phyloP scores from a whole-genome alignment of 2,888 invertebrate species.

The Saturnia japonica region DNA sequence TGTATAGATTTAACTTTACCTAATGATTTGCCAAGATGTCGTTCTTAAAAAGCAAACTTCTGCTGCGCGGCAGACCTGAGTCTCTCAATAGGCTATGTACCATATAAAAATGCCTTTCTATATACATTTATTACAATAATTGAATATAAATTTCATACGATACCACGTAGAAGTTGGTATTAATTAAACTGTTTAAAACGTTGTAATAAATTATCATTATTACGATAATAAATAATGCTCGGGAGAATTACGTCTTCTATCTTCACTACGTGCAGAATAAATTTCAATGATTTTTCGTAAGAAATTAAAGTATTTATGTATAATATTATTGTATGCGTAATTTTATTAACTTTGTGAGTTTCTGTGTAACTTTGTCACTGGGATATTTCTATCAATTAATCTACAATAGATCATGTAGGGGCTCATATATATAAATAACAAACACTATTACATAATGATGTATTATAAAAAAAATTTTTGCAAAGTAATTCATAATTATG shows the following conservation, averaged over 20 bases:
- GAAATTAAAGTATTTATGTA: neutral
- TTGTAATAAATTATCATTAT: conserved; percentile 11
- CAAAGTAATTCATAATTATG: too few relatives aligned
- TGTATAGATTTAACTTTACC: too few relatives aligned
- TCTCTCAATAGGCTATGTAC: neutral
- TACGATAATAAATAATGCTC: conserved; percentile 8
- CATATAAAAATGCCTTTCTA: neutral
- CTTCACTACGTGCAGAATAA: conserved; percentile 7
- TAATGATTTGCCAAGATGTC: too few relatives aligned
- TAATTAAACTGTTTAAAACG: conserved; percentile 8
- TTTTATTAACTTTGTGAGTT: conserved; percentile 21
- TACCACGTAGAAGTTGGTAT: conserved; percentile 8
- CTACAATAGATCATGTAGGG: neutral
- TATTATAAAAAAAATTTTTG: too few relatives aligned
- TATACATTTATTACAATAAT: neutral
- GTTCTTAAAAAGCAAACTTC: too few relatives aligned
- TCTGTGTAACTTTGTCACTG: neutral
- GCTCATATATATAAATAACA: too few relatives aligned
- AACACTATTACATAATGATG: too few relatives aligned
- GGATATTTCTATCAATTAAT: neutral
- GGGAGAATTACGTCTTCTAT: conserved; percentile 1
- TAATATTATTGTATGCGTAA: neutral
- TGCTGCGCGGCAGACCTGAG: too few relatives aligned
- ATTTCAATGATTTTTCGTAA: neutral
- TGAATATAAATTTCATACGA: conserved; percentile 12